Percentiles rank a stretch among this genome's conserved stretches.
phyloP scores from a whole-genome alignment of 2,113 vertebrate species.

The Origma solitaria region DNA sequence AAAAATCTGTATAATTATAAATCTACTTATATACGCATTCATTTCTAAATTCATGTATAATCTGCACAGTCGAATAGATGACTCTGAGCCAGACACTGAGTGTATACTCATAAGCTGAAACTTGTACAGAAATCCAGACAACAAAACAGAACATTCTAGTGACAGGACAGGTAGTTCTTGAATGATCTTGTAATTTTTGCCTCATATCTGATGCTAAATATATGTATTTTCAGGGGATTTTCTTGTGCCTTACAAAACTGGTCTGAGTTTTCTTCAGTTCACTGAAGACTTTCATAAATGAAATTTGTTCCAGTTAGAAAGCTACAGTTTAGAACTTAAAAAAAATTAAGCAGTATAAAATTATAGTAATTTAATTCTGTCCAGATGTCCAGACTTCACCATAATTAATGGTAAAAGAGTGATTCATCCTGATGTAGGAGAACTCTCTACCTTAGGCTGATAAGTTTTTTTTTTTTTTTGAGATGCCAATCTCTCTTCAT shows the following conservation, averaged over 20 bases:
- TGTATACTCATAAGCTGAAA: not conserved
- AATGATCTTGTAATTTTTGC: not conserved
- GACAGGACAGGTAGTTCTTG: not conserved
- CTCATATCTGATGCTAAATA: not conserved
- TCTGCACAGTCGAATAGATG: fast-evolving
- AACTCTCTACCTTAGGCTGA: not conserved
- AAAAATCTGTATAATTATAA: not conserved
- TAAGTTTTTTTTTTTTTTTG: not conserved
- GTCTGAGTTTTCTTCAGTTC: not conserved
- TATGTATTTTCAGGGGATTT: not conserved
- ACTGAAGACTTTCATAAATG: not conserved
- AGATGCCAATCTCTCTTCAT: not conserved
- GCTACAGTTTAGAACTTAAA: not conserved
- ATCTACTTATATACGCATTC: not conserved
- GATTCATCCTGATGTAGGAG: not conserved
- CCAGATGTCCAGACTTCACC: not conserved
- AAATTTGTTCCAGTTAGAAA: not conserved
- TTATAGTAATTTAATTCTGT: not conserved
- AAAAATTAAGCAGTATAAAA: not conserved
- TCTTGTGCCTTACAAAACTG: not conserved
- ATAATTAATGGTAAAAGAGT: not conserved
- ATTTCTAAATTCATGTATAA: not conserved
- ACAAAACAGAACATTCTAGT: not conserved
- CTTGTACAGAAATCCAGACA: not conserved
- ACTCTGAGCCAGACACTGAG: not conserved